Percentiles rank a stretch among this genome's conserved stretches.
These are phyloP conservation scores for Melanerpes formicivorus DNA, from an alignment of 2,113 vertebrate genomes.

Conservation along the genomic window DNA sequence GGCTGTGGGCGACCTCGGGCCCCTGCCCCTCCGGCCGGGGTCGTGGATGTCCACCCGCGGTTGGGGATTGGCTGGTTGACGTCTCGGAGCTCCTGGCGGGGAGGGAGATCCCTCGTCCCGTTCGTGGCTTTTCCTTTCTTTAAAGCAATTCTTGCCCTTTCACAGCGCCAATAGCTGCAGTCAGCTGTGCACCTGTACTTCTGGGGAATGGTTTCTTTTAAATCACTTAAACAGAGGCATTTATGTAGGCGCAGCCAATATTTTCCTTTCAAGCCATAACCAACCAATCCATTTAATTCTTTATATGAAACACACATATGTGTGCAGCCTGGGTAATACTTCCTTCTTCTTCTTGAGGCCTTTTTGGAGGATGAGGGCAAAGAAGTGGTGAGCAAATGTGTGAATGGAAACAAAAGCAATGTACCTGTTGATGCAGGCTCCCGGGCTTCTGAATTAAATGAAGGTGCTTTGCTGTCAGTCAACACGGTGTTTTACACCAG, in stretches of 20 bases:
- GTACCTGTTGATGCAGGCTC: background rate
- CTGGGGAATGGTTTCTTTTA: conserved; percentile 63
- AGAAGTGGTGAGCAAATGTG: background rate
- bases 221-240: conserved; percentile 58
- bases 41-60: background rate
- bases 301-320: background rate
- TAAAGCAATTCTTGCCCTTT: conserved; percentile 37
- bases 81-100: background rate
- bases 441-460: background rate
- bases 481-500: accelerated
- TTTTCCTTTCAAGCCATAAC: conserved; percentile 48
- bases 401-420: background rate
- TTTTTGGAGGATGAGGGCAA: background rate
- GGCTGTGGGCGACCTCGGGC: background rate
- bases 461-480: background rate
- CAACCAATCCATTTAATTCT: conserved; percentile 53
- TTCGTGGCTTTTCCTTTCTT: background rate
- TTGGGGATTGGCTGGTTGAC: background rate
- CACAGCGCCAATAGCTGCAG: background rate
- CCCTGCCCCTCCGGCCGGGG: background rate
- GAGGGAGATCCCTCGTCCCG: background rate
- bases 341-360: background rate
- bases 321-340: background rate
- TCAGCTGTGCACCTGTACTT: conserved; percentile 73
- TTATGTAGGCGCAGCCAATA: conserved; percentile 34